Evolutionary conservation across 1,140 invertebrate genomes (phyloP).

Genomic region (Scylla paramamosain): DNA sequence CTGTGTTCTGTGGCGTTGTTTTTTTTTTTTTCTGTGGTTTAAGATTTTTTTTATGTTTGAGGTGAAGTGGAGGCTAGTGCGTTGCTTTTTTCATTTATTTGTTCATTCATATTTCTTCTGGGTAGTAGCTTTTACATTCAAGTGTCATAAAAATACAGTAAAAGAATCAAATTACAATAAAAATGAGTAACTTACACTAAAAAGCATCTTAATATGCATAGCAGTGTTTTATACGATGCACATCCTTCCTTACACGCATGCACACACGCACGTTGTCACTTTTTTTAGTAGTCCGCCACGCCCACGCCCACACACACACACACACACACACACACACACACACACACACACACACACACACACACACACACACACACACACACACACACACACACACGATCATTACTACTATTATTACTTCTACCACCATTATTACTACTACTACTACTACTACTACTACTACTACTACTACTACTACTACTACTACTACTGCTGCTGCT

Average conservation of each 20-base stretch:
- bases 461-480: background rate
- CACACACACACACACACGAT: background rate
- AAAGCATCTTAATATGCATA: too few species aligned
- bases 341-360: background rate
- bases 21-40: background rate
- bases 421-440: too few species aligned
- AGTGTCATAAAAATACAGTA: too few species aligned
- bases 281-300: too few species aligned
- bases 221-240: too few species aligned
- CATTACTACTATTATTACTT: background rate
- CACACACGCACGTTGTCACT: background rate
- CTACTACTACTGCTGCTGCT: background rate
- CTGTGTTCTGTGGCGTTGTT: too few species aligned
- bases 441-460: background rate
- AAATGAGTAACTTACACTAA: too few species aligned
- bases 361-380: background rate
- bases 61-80: too few species aligned
- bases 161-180: too few species aligned
- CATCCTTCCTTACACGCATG: background rate
- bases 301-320: background rate
- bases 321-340: background rate
- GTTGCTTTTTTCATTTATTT: too few species aligned
- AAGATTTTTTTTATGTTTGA: background rate
- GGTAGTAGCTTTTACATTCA: too few species aligned
- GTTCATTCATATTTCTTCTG: too few species aligned